Base-by-base conservation (phyloP, 2,797 vertebrate species). In the Tokudaia tokunoshimensis region DNA sequence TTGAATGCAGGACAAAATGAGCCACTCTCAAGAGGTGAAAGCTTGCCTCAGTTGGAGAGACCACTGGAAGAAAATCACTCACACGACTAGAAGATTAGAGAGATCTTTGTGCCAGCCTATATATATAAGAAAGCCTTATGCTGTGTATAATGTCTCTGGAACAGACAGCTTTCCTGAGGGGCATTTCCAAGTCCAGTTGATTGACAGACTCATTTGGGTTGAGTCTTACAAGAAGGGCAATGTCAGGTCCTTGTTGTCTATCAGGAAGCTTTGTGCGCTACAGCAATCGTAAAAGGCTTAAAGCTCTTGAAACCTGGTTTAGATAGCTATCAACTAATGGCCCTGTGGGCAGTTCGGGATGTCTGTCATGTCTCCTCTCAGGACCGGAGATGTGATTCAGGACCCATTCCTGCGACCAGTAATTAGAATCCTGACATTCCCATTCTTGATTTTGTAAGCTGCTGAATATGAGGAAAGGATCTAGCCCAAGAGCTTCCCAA, bases 241-340 rank as follows among this genome's bases (percentile, higher is more conserved):
- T 19, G 65, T n/a, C 52, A 72, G 37, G 50, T 41, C 24, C 24
- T 67, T 72, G 50, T 57, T 87, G 67, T 88, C 74, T 88, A 74
- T 88, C 67, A 41, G 67, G 50, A 88, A 74, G 47, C n/a, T 41
- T 57, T 9, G 1, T 41, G 84, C 47, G 52, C 84, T 86, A 17
- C 31, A 52, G 63, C 65, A 86, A 70, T n/a, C 7, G 12, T 70
- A 17, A 70, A 86, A 52, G 31, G 7, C 47, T 70, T 52, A 44
- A 57, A 31, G 85, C 4, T 57, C 85, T 26, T 41, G 85, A 74
- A 88, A 88, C 67, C 85, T 52, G 63, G 47, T 86, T 57, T 57
- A 74, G 52, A 88, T 88, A 88, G 85, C 29, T 57, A 88, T 88
- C 63, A 86, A 37, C 47, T 52, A 70, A 86, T 17, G 84, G 84